phyloP scores from a whole-genome alignment of 2,797 vertebrate genomes.

The Micromesistius poutassou region DNA sequence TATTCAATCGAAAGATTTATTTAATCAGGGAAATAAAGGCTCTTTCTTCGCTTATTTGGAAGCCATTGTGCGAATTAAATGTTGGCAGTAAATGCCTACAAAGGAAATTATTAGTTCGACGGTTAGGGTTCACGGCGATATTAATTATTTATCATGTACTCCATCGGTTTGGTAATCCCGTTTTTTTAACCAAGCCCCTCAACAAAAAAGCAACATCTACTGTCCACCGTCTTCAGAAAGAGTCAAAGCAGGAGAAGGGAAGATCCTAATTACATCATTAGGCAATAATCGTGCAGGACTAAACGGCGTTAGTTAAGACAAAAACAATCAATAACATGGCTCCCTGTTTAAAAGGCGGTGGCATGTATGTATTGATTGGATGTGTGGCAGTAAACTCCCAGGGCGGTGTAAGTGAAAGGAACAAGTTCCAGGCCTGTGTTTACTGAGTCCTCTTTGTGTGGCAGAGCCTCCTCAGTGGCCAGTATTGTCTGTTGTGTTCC shows the following conservation, averaged over 20 bases:
- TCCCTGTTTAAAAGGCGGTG: background rate
- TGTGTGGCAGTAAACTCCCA: background rate
- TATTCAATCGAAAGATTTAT: conserved; percentile 76
- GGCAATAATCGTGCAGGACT: background rate
- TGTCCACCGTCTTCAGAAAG: background rate
- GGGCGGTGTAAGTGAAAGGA: background rate
- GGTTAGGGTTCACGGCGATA: conserved; percentile 62
- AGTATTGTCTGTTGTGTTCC: conserved; percentile 3
- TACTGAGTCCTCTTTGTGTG: conserved; percentile 1
- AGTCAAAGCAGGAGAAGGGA: background rate
- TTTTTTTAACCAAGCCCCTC: background rate
- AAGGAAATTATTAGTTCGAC: conserved; percentile 69
- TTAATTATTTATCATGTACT: conserved; percentile 60
- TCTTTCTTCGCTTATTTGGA: conserved; percentile 69
- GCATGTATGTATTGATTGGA: background rate
- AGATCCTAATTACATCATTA: background rate
- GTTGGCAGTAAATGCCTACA: conserved; percentile 40
- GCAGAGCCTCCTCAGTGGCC: background rate
- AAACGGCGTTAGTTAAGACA: background rate
- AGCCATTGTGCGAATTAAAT: conserved; percentile 70
- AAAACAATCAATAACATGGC: background rate
- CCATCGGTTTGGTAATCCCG: background rate
- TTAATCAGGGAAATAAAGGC: conserved; percentile 74
- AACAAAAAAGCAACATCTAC: conserved; percentile 1
- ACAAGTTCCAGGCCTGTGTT: background rate